Conservation (phyloP, 2,888 invertebrate genomes). For the Eristalinus sepulchralis region DNA sequence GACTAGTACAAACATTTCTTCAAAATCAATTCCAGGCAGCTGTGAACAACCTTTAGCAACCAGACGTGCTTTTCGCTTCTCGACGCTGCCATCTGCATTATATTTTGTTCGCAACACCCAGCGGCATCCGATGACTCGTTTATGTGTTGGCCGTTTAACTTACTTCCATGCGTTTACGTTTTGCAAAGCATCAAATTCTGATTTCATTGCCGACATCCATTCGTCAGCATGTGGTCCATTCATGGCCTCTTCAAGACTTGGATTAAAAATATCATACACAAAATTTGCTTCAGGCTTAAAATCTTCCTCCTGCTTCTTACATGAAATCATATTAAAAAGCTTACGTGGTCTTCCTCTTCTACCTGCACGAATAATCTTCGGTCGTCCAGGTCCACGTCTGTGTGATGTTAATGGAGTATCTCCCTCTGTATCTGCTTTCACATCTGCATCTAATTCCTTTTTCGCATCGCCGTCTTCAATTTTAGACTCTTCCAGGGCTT, state of each 20-base stretch:
- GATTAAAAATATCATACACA: not conserved
- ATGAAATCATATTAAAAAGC: not conserved
- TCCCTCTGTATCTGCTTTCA: not conserved
- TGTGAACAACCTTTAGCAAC: too few relatives aligned
- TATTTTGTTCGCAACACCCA: too few relatives aligned
- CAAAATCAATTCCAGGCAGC: too few relatives aligned
- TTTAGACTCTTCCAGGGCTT: too few relatives aligned
- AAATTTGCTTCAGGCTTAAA: not conserved
- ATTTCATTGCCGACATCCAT: too few relatives aligned
- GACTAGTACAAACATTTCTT: too few relatives aligned
- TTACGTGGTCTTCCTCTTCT: slow-evolving; percentile 12
- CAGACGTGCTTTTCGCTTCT: too few relatives aligned
- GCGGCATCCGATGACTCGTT: not conserved
- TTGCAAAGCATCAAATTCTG: not conserved
- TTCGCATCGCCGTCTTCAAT: too few relatives aligned
- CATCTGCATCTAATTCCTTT: not conserved
- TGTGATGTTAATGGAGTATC: too few relatives aligned
- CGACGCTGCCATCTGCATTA: too few relatives aligned
- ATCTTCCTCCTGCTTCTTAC: not conserved
- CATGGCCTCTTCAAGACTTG: not conserved
- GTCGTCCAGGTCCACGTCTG: not conserved
- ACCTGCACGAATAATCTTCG: not conserved
- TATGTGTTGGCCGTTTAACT: not conserved
- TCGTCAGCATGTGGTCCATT: not conserved
- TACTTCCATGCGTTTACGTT: not conserved